phyloP scores from a whole-genome alignment of 2,797 vertebrate species.

The Nasua narica region DNA sequence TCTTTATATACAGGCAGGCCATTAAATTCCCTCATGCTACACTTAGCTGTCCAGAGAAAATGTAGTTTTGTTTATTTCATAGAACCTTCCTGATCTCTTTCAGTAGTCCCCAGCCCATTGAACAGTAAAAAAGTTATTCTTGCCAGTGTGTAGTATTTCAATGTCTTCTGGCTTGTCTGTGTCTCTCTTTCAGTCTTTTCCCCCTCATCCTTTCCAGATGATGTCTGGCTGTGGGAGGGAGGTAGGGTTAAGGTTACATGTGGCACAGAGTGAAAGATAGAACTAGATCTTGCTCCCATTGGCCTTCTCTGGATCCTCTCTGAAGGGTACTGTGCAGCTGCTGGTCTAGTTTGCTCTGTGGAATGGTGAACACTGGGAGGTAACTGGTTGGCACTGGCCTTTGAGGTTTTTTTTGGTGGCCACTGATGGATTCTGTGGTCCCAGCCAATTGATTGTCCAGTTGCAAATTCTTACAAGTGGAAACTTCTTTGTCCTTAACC shows the following conservation, averaged over 20 bases:
- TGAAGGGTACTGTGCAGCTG: background rate
- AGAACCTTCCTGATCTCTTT: background rate
- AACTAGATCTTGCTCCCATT: accelerated
- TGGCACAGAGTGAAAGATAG: too few relatives aligned
- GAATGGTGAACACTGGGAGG: background rate
- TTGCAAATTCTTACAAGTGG: background rate
- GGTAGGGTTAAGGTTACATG: background rate
- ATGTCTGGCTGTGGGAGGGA: background rate
- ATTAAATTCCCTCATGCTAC: background rate
- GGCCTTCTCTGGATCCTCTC: background rate
- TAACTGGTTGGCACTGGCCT: background rate
- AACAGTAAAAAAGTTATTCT: background rate
- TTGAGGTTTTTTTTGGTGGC: background rate
- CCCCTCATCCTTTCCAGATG: background rate
- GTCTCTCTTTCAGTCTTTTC: background rate
- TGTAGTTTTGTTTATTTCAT: background rate
- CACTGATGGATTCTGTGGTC: background rate
- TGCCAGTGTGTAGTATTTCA: background rate
- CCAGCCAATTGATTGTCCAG: background rate
- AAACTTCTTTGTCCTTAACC: background rate
- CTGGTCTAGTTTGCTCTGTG: background rate
- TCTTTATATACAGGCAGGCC: background rate
- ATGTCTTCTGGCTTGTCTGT: background rate
- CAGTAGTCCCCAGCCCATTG: background rate
- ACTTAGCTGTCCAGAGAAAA: background rate